Conservation (phyloP, 2,888 invertebrate species). For the Apamea sordens region DNA sequence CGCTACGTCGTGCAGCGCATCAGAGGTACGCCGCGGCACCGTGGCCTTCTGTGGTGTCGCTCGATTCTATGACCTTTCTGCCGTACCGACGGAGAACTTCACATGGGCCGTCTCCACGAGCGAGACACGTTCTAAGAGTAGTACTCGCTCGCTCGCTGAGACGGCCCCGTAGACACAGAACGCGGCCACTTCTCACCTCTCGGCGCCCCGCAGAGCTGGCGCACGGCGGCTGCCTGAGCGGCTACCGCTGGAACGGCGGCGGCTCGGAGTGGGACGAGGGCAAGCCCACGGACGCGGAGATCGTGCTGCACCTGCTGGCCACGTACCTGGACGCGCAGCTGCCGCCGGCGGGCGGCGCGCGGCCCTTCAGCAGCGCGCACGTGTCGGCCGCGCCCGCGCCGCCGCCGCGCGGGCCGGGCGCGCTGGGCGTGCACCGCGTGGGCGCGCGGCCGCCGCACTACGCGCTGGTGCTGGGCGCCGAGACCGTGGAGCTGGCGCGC, state of each 20-base stretch:
- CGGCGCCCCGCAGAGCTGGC: conserved; percentile 91
- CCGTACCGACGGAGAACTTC: not conserved
- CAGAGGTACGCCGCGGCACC: conserved; percentile 81
- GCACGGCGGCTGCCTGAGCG: conserved; percentile 96
- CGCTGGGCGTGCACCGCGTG: conserved; percentile 57
- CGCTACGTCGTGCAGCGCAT: conserved; percentile 96
- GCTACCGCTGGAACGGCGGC: conserved; percentile 97
- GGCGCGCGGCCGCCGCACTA: conserved; percentile 58
- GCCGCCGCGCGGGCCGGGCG: conserved; percentile 34
- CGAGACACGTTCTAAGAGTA: too few relatives aligned
- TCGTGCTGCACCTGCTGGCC: conserved; percentile 95
- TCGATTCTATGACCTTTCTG: not conserved
- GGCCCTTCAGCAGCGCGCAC: conserved; percentile 88
- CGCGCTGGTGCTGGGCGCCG: conserved; percentile 59
- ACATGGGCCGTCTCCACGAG: too few relatives aligned
- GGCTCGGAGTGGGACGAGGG: conserved; percentile 92
- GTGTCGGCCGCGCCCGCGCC: conserved; percentile 42
- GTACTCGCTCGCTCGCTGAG: too few relatives aligned
- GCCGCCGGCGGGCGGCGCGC: conserved; percentile 70
- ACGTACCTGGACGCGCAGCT: conserved; percentile 93
- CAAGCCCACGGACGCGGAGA: conserved; percentile 96
- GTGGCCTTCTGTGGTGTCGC: not conserved
- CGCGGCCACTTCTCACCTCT: not conserved
- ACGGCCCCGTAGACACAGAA: too few relatives aligned
- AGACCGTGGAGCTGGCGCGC: conserved; percentile 66